These are phyloP conservation scores for Mus minutoides DNA, from an alignment of 2,797 vertebrate genomes.

Conservation along the genomic window DNA sequence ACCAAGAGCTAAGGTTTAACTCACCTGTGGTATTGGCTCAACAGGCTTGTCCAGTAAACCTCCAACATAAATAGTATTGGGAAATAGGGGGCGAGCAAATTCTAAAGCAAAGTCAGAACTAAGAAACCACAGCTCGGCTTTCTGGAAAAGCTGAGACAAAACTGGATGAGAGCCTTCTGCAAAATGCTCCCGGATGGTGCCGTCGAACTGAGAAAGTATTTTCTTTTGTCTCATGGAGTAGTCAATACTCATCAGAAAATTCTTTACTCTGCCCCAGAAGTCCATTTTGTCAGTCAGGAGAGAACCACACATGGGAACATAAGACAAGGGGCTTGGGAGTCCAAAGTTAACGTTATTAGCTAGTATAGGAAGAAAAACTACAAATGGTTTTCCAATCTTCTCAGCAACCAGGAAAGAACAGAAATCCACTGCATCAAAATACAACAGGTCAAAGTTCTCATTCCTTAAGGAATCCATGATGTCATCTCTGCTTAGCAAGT, in stretches of 20 bases:
- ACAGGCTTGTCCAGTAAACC: conserved; percentile 86
- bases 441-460: conserved; percentile 82
- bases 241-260: conserved; percentile 80
- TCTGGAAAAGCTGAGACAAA: conserved; percentile 82
- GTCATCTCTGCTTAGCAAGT: conserved; percentile 78
- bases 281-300: conserved; percentile 84
- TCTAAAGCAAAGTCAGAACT: conserved; percentile 89
- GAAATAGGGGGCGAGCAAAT: conserved; percentile 87
- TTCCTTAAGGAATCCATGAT: conserved; percentile 82
- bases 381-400: conserved; percentile 82
- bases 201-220: conserved; percentile 78
- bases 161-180: conserved; percentile 66
- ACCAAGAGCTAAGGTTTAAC: neutral
- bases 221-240: conserved; percentile 64
- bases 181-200: conserved; percentile 85
- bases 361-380: conserved; percentile 76
- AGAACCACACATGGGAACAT: conserved; percentile 78
- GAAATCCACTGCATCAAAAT: neutral
- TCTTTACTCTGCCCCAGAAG: conserved; percentile 84
- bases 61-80: conserved; percentile 87
- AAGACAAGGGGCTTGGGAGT: conserved; percentile 77
- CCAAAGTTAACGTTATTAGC: conserved; percentile 73
- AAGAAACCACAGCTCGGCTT: conserved; percentile 88
- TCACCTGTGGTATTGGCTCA: conserved; percentile 84
- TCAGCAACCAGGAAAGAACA: conserved; percentile 77